Percentiles rank a stretch among this genome's conserved stretches.
phyloP scores from a whole-genome alignment of 2,113 vertebrate genomes.

The Recurvirostra avosetta region DNA sequence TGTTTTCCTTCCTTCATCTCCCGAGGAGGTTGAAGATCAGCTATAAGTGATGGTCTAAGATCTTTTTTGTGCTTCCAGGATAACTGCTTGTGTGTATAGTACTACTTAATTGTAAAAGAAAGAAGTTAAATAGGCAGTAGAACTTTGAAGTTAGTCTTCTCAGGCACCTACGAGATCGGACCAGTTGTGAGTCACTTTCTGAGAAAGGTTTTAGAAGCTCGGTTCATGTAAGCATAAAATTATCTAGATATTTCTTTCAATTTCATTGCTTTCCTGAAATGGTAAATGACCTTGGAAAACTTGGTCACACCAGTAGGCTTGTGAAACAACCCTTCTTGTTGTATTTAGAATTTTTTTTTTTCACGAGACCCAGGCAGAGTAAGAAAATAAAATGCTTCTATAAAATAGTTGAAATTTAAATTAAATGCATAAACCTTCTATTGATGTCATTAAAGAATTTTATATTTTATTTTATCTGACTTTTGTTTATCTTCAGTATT shows the following conservation, averaged over 20 bases:
- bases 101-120: neutral
- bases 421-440: neutral
- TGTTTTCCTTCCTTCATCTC: neutral
- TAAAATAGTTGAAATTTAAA: neutral
- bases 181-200: neutral
- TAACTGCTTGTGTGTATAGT: neutral
- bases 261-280: neutral
- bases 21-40: neutral
- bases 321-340: neutral
- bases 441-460: neutral
- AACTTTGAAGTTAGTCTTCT: neutral
- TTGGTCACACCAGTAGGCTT: neutral
- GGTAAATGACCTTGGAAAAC: neutral
- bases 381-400: neutral
- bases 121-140: neutral
- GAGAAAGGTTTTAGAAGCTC: neutral
- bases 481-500: neutral
- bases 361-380: neutral
- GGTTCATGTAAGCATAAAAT: neutral
- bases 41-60: neutral
- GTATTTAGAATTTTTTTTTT: neutral
- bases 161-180: neutral
- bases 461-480: neutral
- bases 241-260: neutral
- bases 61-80: neutral